These are phyloP conservation scores for Microtus californicus DNA, from an alignment of 2,797 vertebrate genomes.

Conservation along the genomic window DNA sequence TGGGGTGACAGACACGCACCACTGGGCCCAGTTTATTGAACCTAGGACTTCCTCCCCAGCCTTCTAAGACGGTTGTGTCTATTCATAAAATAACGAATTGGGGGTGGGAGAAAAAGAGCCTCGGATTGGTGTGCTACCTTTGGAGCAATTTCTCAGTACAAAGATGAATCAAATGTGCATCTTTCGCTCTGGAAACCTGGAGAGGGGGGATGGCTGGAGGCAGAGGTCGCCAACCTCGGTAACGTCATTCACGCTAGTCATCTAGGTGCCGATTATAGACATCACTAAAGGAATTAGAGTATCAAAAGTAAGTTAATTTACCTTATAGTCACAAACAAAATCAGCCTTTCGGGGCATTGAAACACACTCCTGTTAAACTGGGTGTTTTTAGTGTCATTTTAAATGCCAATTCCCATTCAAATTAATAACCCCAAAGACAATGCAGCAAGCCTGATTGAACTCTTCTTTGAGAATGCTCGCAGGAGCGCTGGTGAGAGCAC, in stretches of 20 bases:
- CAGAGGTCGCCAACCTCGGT: neutral
- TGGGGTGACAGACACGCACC: neutral
- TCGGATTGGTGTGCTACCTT: neutral
- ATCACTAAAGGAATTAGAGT: conserved; percentile 65
- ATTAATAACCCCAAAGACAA: conserved; percentile 54
- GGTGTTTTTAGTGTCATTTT: conserved; percentile 50
- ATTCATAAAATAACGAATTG: neutral
- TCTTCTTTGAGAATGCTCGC: conserved; percentile 54
- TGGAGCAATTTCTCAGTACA: neutral
- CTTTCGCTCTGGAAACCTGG: neutral
- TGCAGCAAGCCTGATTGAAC: conserved; percentile 34
- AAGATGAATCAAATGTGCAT: neutral
- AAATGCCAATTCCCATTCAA: conserved; percentile 56
- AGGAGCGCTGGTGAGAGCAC: conserved; percentile 28
- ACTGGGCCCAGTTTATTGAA: neutral
- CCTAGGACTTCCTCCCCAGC: neutral
- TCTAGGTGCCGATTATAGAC: conserved; percentile 52
- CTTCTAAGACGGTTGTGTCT: conserved; percentile 13
- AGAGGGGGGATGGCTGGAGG: neutral
- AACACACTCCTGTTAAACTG: conserved; percentile 42
- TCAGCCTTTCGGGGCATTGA: conserved; percentile 49
- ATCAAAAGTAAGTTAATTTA: conserved; percentile 70
- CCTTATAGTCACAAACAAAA: conserved; percentile 57
- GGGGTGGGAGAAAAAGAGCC: neutral
- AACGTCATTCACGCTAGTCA: conserved; percentile 36